Evolutionary conservation across 2,113 vertebrate species (phyloP).

Genomic region (Hippocampus comes): DNA sequence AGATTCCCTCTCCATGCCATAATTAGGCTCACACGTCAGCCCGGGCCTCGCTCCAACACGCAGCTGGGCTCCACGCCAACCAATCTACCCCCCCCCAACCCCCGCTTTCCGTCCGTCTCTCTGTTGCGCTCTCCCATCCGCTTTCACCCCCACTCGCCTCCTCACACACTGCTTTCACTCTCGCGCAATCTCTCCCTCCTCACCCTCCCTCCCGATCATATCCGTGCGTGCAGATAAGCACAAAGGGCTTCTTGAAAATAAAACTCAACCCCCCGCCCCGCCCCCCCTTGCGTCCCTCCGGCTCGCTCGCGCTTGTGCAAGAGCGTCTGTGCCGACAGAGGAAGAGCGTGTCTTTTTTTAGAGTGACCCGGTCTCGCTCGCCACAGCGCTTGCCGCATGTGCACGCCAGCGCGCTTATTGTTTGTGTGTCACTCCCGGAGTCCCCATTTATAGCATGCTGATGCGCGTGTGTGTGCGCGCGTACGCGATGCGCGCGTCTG

Average conservation of each 20-base stretch:
- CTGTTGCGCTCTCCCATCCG: slow-evolving; percentile 52
- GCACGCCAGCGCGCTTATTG: slow-evolving; percentile 47
- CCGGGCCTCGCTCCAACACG: slow-evolving; percentile 65
- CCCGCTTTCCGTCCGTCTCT: slow-evolving; percentile 6
- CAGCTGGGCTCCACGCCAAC: slow-evolving; percentile 68
- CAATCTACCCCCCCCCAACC: slow-evolving; percentile 45
- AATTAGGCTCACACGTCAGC: slow-evolving; percentile 73
- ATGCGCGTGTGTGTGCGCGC: slow-evolving; percentile 9
- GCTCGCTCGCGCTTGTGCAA: slow-evolving; percentile 37
- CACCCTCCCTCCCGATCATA: slow-evolving; percentile 42
- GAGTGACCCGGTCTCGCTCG: slow-evolving; percentile 56
- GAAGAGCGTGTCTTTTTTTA: slow-evolving; percentile 43
- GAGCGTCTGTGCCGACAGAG: slow-evolving; percentile 25
- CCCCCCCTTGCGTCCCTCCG: slow-evolving; percentile 30
- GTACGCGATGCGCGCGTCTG: neutral
- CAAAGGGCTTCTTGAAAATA: slow-evolving; percentile 69
- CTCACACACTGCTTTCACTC: slow-evolving; percentile 25
- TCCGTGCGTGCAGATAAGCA: slow-evolving; percentile 59
- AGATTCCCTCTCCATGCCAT: slow-evolving; percentile 55
- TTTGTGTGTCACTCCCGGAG: slow-evolving; percentile 40
- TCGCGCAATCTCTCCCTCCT: slow-evolving; percentile 46
- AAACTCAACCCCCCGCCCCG: slow-evolving; percentile 10
- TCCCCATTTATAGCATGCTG: slow-evolving; percentile 36
- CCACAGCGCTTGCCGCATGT: slow-evolving; percentile 56
- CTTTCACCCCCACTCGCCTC: slow-evolving; percentile 36